Evolutionary conservation across 2,888 invertebrate genomes (phyloP), one percentile per base, ranked within the genome.

Genomic region (Brenthis daphne): DNA sequence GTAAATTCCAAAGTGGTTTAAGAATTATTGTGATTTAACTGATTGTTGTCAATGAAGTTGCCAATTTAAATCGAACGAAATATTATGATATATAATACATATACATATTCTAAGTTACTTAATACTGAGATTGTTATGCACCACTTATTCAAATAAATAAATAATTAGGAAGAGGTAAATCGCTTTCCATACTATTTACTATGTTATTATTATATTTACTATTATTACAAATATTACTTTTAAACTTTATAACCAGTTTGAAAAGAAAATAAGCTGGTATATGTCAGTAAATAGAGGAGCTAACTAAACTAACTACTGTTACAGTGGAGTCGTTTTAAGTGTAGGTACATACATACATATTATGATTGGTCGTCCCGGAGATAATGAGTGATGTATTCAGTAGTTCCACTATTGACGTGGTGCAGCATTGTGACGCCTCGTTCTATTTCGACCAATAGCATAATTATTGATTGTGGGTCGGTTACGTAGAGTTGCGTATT

Each of bases 361-460:
- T 37, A 8, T 65, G 20, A 68, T 69, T 74, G 69, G 68, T 54
- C 29, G 51, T 72, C 69, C 50, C 48, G 43, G 50, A 53, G 65
- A 71, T 76, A 77, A 80, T 74, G 71, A 43, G 8, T 74, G 84
- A 80, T 85, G 85, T 76, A 58, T 37, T 55, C 20, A 16, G 37
- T 55, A 51, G n/a, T 57, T 57, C 60, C 65, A 57, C 64, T 68
- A 65, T 57, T 58, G 58, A 68, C 55, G 50, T 37, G 33, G 13
- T 48, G 55, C 6, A 53, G 55, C 43, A 24, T 20, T 20, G 60
- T 50, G 47, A 63, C 69, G 69, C 66, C 66, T 66, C 16, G 16
- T 51, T 4, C 3, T 4, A 50, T 24, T 56, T 20, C 48, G 16
- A 53, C 69, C 66, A 69, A 69, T 69, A 53, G 61, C 12, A 6